Conservation (phyloP, 1,140 invertebrate genomes). For the Aphelinus atriplicis region DNA sequence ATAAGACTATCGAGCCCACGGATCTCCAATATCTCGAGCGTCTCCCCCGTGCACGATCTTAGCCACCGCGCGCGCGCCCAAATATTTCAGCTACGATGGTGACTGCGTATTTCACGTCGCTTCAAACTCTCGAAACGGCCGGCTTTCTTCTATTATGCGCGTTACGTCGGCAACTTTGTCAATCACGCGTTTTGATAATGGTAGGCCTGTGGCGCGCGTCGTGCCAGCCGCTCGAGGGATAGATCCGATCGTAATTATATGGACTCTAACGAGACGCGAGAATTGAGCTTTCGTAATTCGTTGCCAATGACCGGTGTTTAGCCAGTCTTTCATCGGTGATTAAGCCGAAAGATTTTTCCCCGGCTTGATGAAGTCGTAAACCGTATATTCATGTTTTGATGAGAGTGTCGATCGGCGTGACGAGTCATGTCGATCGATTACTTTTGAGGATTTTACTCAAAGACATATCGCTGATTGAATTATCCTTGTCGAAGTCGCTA, state of each 20-base stretch:
- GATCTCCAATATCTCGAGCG: constrained; percentile 32
- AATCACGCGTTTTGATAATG: constrained; percentile 17
- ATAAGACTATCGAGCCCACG: constrained; percentile 25
- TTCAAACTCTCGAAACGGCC: background rate
- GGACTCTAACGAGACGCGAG: too few relatives aligned
- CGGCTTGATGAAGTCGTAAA: too few relatives aligned
- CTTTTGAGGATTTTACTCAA: too few relatives aligned
- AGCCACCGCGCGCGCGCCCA: background rate
- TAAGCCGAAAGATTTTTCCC: background rate
- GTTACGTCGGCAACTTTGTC: constrained; percentile 4
- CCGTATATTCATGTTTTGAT: too few relatives aligned
- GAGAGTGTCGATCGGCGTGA: too few relatives aligned
- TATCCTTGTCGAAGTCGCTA: too few relatives aligned
- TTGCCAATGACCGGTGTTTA: background rate
- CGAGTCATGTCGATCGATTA: too few relatives aligned
- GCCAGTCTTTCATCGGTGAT: constrained; percentile 5
- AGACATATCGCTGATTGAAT: too few relatives aligned
- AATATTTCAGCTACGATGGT: constrained; percentile 4
- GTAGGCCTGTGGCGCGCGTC: constrained; percentile 1
- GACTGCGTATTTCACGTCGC: background rate
- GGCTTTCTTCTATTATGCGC: background rate
- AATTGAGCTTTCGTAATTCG: background rate
- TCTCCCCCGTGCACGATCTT: background rate
- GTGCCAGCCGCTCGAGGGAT: background rate
- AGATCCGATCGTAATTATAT: too few relatives aligned